Percentiles rank a stretch among this genome's conserved stretches.
Conservation (phyloP, 2,113 vertebrate species). For the rabbit (Oryctolagus cuniculus) region mOryCun1.1 NC_091436.1:34187001-34187500, state of each 20-base stretch:
- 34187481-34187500: not conserved
- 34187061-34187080: not conserved
- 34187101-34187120: conserved; percentile 79
- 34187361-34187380: conserved; percentile 45
- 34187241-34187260: conserved; percentile 85
- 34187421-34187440: not conserved
- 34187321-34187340: conserved; percentile 84
- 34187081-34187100: conserved; percentile 76
- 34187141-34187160: conserved; percentile 50
- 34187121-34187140: conserved; percentile 71
- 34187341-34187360: conserved; percentile 68
- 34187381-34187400: conserved; percentile 30
- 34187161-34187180: conserved; percentile 89
- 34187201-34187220: conserved; percentile 81
- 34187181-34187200: conserved; percentile 77
- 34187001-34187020: not conserved
- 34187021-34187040: conserved; percentile 37
- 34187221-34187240: conserved; percentile 83
- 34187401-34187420: not conserved
- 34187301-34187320: conserved; percentile 62
- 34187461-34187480: conserved; percentile 25
- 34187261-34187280: conserved; percentile 83
- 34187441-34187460: conserved; percentile 51
- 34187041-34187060: not conserved
- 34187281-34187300: conserved; percentile 83